A percentile compares a stretch with the other conserved stretches of the same genome.
These are phyloP conservation scores for Athalia cordata DNA, from an alignment of 2,888 invertebrate species.

Conservation along the genomic window DNA sequence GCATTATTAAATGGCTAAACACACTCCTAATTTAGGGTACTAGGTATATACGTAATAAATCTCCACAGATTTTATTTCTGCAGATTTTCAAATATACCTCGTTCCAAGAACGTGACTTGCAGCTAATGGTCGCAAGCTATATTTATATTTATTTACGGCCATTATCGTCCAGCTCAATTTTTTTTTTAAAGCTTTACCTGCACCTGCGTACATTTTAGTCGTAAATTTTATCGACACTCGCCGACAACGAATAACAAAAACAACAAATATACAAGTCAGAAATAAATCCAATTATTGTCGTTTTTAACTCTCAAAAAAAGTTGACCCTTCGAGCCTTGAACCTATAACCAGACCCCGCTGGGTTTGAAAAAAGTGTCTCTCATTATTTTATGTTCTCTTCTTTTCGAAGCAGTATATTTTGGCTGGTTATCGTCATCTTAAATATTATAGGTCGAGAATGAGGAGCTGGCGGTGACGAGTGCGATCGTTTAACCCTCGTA, in stretches of 20 bases:
- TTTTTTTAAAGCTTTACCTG: constrained; percentile 16
- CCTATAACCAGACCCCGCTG: too few relatives aligned
- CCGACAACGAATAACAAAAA: constrained; percentile 9
- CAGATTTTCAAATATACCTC: constrained; percentile 21
- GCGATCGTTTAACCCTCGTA: constrained; percentile 58
- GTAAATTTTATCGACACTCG: constrained; percentile 25
- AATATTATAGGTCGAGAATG: constrained; percentile 39
- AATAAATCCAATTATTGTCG: too few relatives aligned
- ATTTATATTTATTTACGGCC: constrained; percentile 15
- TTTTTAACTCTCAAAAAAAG: too few relatives aligned
- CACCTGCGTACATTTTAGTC: constrained; percentile 3
- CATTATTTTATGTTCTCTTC: too few relatives aligned
- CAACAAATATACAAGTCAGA: not conserved
- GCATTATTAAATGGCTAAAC: too few relatives aligned
- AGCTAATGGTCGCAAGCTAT: constrained; percentile 15
- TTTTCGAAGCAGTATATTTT: too few relatives aligned
- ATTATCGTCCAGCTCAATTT: not conserved
- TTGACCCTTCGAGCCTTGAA: too few relatives aligned
- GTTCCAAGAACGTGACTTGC: constrained; percentile 18
- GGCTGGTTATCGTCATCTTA: too few relatives aligned
- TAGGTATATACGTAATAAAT: not conserved
- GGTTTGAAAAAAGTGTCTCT: too few relatives aligned
- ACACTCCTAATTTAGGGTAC: too few relatives aligned
- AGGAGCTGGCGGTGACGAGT: constrained; percentile 42
- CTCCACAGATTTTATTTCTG: not conserved